Base-by-base conservation (phyloP, 2,113 vertebrate species). In the Aviceda subcristata region DNA sequence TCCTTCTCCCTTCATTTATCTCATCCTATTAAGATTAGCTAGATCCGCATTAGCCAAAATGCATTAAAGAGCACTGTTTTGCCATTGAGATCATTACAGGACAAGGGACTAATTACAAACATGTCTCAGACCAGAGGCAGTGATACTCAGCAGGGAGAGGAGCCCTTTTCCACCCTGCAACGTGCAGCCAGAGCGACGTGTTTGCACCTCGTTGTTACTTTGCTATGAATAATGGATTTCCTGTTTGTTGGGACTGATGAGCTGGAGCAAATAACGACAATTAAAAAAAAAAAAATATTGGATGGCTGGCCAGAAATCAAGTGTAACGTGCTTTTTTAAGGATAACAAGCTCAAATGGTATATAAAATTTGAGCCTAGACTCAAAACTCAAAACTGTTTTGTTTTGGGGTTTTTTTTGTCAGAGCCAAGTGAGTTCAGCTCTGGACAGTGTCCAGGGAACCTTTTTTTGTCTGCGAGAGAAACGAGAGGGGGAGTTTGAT, bases 391-490 rank as follows among this genome's bases (percentile, higher is more conserved):
- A n/a, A n/a, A n/a, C 17, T 76, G 32, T 12, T 26, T 85, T 41
- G 38, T 36, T 21, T 18, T 26, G 13, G 38, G 34, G 17, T 22
- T 26, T 63, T 45, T 84, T 72, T 63, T 53, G 27, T 77, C 34
- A 76, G 36, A 95, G 76, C 76, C 90, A 80, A 80, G 50, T 66
- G 60, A 89, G 68, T 93, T 89, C 76, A 86, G 59, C 90, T 91
- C 72, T 91, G 80, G 76, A 73, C 12, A 23, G 36, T 14, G 4
- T 71, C 92, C 96, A 95, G 73, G 68, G 41, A 83, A 53, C 5
- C 27, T 59, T 93, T 91, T 91, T 32, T 50, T 57, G 29, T 43
- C 19, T 36, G 38, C 84, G 48, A 69, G 50, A 62, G 64, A 50
- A 81, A 56, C 0, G 23, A 12, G 32, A 51, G 13, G 39, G 71